Evolutionary conservation across 2,888 invertebrate genomes (phyloP).

Genomic region (Drosophila greeni): DNA sequence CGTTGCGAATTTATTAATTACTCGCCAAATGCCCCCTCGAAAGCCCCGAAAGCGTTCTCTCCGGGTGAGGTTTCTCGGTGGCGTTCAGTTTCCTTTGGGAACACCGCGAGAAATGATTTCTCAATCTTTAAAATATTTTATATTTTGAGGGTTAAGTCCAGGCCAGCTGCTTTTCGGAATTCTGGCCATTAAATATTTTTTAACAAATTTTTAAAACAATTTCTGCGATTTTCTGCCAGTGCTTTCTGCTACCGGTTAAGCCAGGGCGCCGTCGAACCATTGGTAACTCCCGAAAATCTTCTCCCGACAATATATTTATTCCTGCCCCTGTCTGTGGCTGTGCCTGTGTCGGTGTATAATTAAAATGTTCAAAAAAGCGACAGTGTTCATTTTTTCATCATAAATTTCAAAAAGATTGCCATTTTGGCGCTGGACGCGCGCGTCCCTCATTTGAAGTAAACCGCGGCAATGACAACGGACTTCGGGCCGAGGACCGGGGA

Average conservation of each 20-base stretch:
- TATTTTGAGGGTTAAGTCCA: neutral
- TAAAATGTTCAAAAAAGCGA: slow-evolving; percentile 73
- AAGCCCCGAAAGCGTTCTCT: neutral
- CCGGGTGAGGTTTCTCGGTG: neutral
- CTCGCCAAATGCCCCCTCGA: slow-evolving; percentile 52
- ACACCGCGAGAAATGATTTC: neutral
- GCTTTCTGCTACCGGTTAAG: slow-evolving; percentile 18
- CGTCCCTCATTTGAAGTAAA: slow-evolving; percentile 66
- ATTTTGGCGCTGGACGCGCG: slow-evolving; percentile 62
- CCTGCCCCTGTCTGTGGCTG: neutral
- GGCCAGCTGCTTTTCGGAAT: neutral
- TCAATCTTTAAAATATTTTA: neutral
- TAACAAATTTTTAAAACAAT: neutral
- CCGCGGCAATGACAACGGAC: slow-evolving; percentile 67
- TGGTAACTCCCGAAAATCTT: slow-evolving; percentile 34
- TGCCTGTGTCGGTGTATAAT: slow-evolving; percentile 55
- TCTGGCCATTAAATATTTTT: neutral
- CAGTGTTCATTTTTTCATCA: slow-evolving; percentile 74
- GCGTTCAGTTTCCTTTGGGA: neutral
- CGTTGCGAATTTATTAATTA: slow-evolving; percentile 75
- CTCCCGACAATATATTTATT: slow-evolving; percentile 16
- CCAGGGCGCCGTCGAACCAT: slow-evolving; percentile 4
- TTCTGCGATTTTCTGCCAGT: slow-evolving; percentile 6
- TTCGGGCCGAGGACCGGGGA: slow-evolving; percentile 5
- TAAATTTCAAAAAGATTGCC: slow-evolving; percentile 71